phyloP scores from a whole-genome alignment of 2,797 vertebrate species.

The Pagetopsis macropterus region DNA sequence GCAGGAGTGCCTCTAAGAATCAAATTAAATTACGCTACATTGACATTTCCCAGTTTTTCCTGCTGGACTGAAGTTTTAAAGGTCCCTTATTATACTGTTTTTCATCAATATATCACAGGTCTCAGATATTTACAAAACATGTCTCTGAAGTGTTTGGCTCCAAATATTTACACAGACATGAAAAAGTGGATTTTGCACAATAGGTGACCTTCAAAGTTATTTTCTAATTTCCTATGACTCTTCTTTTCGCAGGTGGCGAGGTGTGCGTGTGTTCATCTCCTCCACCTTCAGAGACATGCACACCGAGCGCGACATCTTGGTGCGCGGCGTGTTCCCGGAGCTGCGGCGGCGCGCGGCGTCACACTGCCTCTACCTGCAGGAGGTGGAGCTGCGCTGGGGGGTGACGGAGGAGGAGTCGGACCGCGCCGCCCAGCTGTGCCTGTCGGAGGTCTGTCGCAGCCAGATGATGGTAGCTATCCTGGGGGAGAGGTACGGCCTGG shows the following conservation, averaged over 20 bases:
- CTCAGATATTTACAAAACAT: too few relatives aligned
- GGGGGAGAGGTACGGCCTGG: slow-evolving; percentile 87
- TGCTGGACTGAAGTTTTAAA: too few relatives aligned
- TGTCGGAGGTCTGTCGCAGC: slow-evolving; percentile 88
- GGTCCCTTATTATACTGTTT: too few relatives aligned
- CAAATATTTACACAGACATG: too few relatives aligned
- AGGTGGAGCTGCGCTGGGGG: slow-evolving; percentile 93
- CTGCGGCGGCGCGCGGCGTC: slow-evolving; percentile 83
- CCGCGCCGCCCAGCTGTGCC: slow-evolving; percentile 86
- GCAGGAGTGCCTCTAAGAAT: too few relatives aligned
- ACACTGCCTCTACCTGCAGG: slow-evolving; percentile 84
- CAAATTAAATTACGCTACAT: too few relatives aligned
- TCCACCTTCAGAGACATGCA: slow-evolving; percentile 96
- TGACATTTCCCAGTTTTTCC: too few relatives aligned
- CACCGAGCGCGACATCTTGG: slow-evolving; percentile 87
- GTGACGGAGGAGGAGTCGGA: slow-evolving; percentile 89
- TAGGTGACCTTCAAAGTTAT: too few relatives aligned
- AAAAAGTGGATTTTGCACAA: too few relatives aligned
- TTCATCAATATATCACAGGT: too few relatives aligned
- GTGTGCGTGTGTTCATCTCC: slow-evolving; percentile 89
- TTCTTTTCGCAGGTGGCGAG: slow-evolving; percentile 82
- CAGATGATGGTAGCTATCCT: slow-evolving; percentile 88
- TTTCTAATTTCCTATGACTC: neutral
- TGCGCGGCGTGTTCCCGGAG: slow-evolving; percentile 87
- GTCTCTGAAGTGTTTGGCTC: too few relatives aligned